These are phyloP conservation scores for Choreutis nemorana DNA, from an alignment of 2,888 invertebrate genomes.

Conservation along the genomic window DNA sequence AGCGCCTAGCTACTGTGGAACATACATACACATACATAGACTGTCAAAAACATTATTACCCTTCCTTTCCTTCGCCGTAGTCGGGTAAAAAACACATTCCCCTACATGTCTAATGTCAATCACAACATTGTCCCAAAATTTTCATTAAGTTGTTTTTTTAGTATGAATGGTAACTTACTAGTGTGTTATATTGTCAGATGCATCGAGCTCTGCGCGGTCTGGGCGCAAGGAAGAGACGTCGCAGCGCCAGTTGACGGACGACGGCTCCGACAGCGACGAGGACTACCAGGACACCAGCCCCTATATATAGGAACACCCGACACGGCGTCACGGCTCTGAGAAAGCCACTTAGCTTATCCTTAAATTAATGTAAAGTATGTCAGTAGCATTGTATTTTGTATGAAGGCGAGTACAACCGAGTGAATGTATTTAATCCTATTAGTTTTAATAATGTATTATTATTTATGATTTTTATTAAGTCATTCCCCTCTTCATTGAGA, in stretches of 20 bases:
- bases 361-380: slow-evolving; percentile 34
- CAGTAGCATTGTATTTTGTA: slow-evolving; percentile 30
- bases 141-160: background rate
- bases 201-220: slow-evolving; percentile 48
- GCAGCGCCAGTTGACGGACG: slow-evolving; percentile 59
- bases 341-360: slow-evolving; percentile 5
- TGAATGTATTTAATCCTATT: slow-evolving; percentile 61
- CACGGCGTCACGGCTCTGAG: background rate
- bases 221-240: slow-evolving; percentile 40
- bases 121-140: too few relatives aligned
- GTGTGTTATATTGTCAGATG: slow-evolving; percentile 29
- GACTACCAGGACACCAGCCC: slow-evolving; percentile 58
- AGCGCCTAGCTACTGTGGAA: background rate
- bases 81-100: too few relatives aligned
- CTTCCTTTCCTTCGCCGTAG: too few relatives aligned
- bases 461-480: slow-evolving; percentile 30
- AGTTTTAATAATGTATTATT: slow-evolving; percentile 35
- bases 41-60: too few relatives aligned
- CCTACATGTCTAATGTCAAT: background rate
- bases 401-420: slow-evolving; percentile 41
- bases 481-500: slow-evolving; percentile 15
- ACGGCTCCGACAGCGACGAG: slow-evolving; percentile 54
- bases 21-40: slow-evolving; percentile 1
- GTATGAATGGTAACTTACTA: background rate
- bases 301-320: slow-evolving; percentile 31